Evolutionary conservation across 2,888 invertebrate species (phyloP).

Genomic region (Plagodis dolabraria): DNA sequence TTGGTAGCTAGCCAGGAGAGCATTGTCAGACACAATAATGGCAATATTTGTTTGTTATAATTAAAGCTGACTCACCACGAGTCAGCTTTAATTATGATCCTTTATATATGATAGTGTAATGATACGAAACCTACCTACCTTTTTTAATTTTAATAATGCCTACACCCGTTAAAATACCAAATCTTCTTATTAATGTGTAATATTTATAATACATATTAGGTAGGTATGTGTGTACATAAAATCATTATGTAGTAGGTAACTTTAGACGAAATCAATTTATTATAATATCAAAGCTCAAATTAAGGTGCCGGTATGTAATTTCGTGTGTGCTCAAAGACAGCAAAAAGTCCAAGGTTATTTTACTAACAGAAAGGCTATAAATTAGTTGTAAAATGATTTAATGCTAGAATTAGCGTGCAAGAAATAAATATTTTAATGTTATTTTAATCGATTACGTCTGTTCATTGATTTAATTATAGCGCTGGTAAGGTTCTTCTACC

Average conservation of each 20-base stretch:
- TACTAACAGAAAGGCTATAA: constrained; percentile 43
- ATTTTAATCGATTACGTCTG: constrained; percentile 14
- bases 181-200: too few relatives aligned
- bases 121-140: too few relatives aligned
- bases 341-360: constrained; percentile 42
- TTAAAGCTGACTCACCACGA: too few relatives aligned
- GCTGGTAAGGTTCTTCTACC: too few relatives aligned
- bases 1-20: too few relatives aligned
- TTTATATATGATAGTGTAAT: too few relatives aligned
- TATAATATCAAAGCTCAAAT: constrained; percentile 43
- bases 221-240: background rate
- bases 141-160: too few relatives aligned
- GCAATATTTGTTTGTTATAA: too few relatives aligned
- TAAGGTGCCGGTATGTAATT: constrained; percentile 42
- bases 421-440: constrained; percentile 14
- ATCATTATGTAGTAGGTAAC: background rate
- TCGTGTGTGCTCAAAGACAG: constrained; percentile 26
- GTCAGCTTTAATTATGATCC: too few relatives aligned
- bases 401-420: constrained; percentile 16
- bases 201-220: too few relatives aligned
- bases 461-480: background rate
- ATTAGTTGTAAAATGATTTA: constrained; percentile 43
- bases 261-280: constrained; percentile 44
- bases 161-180: too few relatives aligned
- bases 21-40: too few relatives aligned